Evolutionary conservation across 2,113 vertebrate species (phyloP).

Genomic region (Silurus asotus): DNA sequence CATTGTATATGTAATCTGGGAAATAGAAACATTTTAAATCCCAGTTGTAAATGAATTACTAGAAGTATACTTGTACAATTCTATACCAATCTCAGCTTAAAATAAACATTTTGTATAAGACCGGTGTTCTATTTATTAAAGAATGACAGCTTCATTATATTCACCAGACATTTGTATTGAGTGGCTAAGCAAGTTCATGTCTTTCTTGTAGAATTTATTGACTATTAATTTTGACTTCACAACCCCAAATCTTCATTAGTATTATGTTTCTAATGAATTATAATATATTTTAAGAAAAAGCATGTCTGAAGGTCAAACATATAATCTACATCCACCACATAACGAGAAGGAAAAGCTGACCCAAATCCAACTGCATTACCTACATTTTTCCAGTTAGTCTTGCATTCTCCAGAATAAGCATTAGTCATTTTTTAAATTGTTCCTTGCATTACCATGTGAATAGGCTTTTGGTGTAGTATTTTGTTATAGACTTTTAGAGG

Average conservation of each 20-base stretch:
- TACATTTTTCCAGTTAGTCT: conserved; percentile 58
- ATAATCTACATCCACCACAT: conserved; percentile 21
- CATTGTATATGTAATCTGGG: not conserved
- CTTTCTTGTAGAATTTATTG: not conserved
- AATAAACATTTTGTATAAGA: not conserved
- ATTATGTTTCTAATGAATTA: conserved; percentile 16
- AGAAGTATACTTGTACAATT: not conserved
- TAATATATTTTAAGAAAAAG: conserved; percentile 14
- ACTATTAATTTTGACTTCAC: not conserved
- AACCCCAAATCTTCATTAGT: not conserved
- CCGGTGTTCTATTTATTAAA: not conserved
- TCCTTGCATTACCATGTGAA: not conserved
- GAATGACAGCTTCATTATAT: not conserved
- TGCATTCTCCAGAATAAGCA: conserved; percentile 18
- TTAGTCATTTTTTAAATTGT: conserved; percentile 29
- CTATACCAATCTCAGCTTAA: not conserved
- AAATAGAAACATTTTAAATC: not conserved
- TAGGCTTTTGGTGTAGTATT: not conserved
- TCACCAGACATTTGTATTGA: not conserved
- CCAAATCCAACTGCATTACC: conserved; percentile 51
- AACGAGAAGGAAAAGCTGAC: conserved; percentile 36
- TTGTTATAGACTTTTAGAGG: conserved; percentile 5
- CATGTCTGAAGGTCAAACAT: conserved; percentile 19
- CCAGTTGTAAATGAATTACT: not conserved
- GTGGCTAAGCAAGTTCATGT: not conserved